These are phyloP conservation scores for Actinia equina DNA, from an alignment of 64 coral and sea anemone species.

Conservation along the genomic window DNA sequence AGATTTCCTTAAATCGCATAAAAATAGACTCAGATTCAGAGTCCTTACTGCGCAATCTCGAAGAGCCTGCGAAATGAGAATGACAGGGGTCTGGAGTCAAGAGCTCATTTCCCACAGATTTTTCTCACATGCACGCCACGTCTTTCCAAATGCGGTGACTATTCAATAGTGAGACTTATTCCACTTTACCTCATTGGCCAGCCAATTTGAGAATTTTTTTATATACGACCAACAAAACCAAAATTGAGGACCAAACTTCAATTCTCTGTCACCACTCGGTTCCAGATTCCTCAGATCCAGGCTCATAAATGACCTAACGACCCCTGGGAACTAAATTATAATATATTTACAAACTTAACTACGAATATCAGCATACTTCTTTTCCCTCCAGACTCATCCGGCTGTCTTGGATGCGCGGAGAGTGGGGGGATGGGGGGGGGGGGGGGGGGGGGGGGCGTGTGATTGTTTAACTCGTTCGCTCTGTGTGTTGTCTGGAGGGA, in stretches of 20 bases:
- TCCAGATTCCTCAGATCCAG: neutral
- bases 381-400: too few relatives aligned
- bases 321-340: neutral
- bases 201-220: neutral
- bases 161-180: neutral
- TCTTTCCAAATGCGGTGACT: neutral
- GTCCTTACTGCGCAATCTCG: too few relatives aligned
- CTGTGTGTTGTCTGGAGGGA: too few relatives aligned
- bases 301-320: neutral
- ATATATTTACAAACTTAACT: neutral
- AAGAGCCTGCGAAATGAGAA: neutral
- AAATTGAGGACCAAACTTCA: neutral
- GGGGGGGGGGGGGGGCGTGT: too few relatives aligned
- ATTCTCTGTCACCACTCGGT: neutral
- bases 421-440: too few relatives aligned
- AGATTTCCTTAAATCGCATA: too few relatives aligned
- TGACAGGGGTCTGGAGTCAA: neutral
- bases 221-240: neutral
- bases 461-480: too few relatives aligned
- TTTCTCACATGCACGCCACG: neutral
- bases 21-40: too few relatives aligned
- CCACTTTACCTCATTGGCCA: neutral
- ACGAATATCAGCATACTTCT: neutral
- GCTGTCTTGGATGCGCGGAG: too few relatives aligned
- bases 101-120: neutral